Evolutionary conservation across 2,888 invertebrate genomes (phyloP).

Genomic region (Parapristionchus giblindavisi): DNA sequence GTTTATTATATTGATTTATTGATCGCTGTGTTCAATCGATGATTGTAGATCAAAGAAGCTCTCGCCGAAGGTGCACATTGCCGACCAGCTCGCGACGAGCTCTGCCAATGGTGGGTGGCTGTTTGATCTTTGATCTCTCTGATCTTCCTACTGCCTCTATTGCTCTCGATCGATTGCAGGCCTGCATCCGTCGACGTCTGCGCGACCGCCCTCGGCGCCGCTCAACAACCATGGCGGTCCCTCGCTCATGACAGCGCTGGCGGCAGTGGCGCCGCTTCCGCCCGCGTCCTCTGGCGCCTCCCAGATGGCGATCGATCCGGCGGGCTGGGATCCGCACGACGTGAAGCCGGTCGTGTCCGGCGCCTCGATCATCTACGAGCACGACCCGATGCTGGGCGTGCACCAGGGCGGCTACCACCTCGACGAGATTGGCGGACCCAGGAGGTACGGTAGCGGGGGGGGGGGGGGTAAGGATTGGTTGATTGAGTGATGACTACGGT

Average conservation of each 20-base stretch:
- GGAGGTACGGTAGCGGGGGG: slow-evolving; percentile 26
- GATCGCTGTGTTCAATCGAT: too few species aligned
- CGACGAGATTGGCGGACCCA: slow-evolving; percentile 31
- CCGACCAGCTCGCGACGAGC: background rate
- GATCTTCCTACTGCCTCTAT: background rate
- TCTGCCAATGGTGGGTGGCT: background rate
- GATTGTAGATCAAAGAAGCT: too few species aligned
- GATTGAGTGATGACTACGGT: background rate
- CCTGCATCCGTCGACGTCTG: slow-evolving; percentile 28
- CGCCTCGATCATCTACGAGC: slow-evolving; percentile 24
- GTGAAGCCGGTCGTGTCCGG: slow-evolving; percentile 43
- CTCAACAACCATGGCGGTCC: background rate
- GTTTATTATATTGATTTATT: background rate
- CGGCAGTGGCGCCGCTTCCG: slow-evolving; percentile 11
- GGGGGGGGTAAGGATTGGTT: background rate
- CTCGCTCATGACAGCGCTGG: slow-evolving; percentile 36
- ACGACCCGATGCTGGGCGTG: slow-evolving; percentile 24
- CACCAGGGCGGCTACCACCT: slow-evolving; percentile 24
- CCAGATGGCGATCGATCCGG: slow-evolving; percentile 27
- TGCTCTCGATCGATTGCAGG: background rate
- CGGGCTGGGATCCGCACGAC: slow-evolving; percentile 37
- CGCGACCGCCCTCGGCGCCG: background rate
- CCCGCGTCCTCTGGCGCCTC: background rate
- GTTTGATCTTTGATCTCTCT: background rate
- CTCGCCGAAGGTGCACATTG: background rate